These are phyloP conservation scores for Drosophila picticornis DNA, from an alignment of 2,888 invertebrate species.

Conservation along the genomic window DNA sequence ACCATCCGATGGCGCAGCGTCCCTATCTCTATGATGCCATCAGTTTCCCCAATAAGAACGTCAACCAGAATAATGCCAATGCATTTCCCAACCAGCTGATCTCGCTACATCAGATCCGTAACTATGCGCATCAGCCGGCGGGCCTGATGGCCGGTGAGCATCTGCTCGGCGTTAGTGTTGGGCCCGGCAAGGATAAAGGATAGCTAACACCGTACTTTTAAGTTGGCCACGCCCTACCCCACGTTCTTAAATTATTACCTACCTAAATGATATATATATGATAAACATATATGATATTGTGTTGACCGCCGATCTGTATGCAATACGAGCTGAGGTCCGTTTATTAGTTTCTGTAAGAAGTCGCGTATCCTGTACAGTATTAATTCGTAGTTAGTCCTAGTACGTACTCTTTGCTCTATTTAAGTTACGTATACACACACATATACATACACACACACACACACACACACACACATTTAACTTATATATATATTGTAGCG, in stretches of 20 bases:
- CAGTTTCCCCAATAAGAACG: constrained; percentile 92
- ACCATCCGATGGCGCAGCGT: constrained; percentile 90
- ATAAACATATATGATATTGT: constrained; percentile 29
- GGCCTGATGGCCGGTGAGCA: constrained; percentile 90
- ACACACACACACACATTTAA: constrained; percentile 15
- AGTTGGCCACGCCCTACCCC: constrained; percentile 50
- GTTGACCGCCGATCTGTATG: constrained; percentile 62
- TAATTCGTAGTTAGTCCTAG: constrained; percentile 75
- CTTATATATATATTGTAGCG: constrained; percentile 20
- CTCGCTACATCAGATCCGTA: constrained; percentile 97
- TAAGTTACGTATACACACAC: constrained; percentile 26
- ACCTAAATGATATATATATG: constrained; percentile 15
- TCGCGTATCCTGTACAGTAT: constrained; percentile 73
- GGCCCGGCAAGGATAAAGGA: constrained; percentile 84
- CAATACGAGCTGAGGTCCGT: constrained; percentile 43
- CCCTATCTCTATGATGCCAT: constrained; percentile 97
- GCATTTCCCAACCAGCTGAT: constrained; percentile 96
- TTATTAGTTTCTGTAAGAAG: constrained; percentile 44
- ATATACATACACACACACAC: neutral
- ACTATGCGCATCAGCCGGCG: constrained; percentile 96
- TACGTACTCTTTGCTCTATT: constrained; percentile 28
- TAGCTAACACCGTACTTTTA: constrained; percentile 84
- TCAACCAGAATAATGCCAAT: constrained; percentile 87
- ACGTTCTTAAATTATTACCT: constrained; percentile 29
- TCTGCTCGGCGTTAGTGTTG: constrained; percentile 86